Evolutionary conservation across 2,888 invertebrate species (phyloP).

Genomic region (Pheosia tremula): DNA sequence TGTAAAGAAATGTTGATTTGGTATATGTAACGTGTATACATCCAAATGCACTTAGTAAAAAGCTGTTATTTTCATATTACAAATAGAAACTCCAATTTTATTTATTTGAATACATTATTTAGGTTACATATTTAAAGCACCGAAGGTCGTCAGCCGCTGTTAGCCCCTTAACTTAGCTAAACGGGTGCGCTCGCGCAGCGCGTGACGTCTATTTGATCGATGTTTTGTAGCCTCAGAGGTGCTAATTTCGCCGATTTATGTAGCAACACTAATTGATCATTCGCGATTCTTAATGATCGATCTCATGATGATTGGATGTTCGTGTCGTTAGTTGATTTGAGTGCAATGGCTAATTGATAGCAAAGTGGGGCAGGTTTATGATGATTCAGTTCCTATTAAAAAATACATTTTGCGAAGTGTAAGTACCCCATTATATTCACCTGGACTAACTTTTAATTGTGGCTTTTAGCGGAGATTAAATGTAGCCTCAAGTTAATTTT

Average conservation of each 20-base stretch:
- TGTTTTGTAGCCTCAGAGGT: slow-evolving; percentile 6
- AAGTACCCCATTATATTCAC: too few relatives aligned
- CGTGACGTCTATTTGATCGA: slow-evolving; percentile 4
- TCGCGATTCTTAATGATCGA: slow-evolving; percentile 27
- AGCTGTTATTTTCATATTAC: too few relatives aligned
- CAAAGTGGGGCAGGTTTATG: not conserved
- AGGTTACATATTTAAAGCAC: not conserved
- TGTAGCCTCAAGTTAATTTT: too few relatives aligned
- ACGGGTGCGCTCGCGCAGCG: not conserved
- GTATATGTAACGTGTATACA: too few relatives aligned
- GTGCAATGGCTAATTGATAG: slow-evolving; percentile 1
- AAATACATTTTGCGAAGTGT: too few relatives aligned
- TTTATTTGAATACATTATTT: too few relatives aligned
- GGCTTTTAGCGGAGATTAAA: too few relatives aligned
- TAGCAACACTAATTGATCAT: slow-evolving; percentile 32
- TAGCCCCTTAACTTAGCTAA: not conserved
- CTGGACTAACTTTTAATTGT: too few relatives aligned
- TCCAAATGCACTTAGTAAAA: too few relatives aligned
- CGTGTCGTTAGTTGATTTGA: slow-evolving; percentile 32
- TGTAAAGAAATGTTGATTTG: too few relatives aligned
- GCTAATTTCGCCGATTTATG: slow-evolving; percentile 22
- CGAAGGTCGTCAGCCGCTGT: not conserved
- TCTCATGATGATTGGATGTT: slow-evolving; percentile 39
- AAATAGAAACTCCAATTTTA: too few relatives aligned
- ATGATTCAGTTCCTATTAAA: too few relatives aligned